Evolutionary conservation across 2,888 invertebrate genomes (phyloP).

Genomic region (Automeris io): DNA sequence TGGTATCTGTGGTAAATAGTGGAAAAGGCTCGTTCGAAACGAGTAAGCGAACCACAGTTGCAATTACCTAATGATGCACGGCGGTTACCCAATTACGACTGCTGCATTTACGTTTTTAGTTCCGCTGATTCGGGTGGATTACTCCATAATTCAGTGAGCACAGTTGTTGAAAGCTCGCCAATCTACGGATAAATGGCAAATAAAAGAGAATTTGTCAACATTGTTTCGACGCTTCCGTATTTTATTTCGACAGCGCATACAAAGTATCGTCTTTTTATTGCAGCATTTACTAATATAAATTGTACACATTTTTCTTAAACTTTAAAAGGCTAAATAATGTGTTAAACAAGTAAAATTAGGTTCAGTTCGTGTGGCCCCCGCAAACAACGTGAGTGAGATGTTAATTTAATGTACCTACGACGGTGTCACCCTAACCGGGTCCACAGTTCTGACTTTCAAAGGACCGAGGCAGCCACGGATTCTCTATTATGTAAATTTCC

Average conservation of each 20-base stretch:
- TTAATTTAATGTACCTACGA: slow-evolving; percentile 65
- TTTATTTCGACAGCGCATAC: no score
- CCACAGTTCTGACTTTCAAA: slow-evolving; percentile 62
- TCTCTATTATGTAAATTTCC: slow-evolving; percentile 75
- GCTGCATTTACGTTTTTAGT: slow-evolving; percentile 63
- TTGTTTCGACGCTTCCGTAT: background rate
- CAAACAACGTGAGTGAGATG: slow-evolving; percentile 70
- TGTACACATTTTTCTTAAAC: background rate
- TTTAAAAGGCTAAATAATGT: slow-evolving; percentile 22
- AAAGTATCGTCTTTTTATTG: background rate
- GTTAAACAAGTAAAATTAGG: slow-evolving; percentile 55
- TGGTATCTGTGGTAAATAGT: slow-evolving; percentile 16
- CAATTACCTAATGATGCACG: slow-evolving; percentile 70
- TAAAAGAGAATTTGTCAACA: background rate
- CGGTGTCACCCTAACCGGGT: slow-evolving; percentile 63
- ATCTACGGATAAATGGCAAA: slow-evolving; percentile 7
- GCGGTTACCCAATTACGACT: slow-evolving; percentile 63
- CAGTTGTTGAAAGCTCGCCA: slow-evolving; percentile 24
- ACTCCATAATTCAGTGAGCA: slow-evolving; percentile 38
- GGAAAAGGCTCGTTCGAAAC: no score
- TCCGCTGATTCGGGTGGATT: slow-evolving; percentile 43
- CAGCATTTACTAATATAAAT: background rate
- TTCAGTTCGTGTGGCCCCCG: slow-evolving; percentile 30
- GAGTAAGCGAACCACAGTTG: slow-evolving; percentile 44
- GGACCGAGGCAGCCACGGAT: slow-evolving; percentile 69